phyloP scores from a whole-genome alignment of 2,888 invertebrate species.

The Lacanobia wlatinum region DNA sequence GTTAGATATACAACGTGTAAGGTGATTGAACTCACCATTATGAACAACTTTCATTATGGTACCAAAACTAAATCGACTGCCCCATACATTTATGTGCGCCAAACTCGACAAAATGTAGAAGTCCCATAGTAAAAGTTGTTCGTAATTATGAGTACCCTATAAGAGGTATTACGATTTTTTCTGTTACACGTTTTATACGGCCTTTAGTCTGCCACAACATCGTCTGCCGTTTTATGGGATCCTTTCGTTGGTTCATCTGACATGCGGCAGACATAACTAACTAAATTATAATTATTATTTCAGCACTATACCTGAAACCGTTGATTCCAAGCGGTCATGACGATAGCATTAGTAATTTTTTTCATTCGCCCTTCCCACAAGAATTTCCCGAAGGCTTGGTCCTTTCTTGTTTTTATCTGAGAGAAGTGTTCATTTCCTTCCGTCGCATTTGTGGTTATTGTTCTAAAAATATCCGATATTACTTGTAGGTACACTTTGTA shows the following conservation, averaged over 20 bases:
- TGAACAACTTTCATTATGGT: too few relatives aligned
- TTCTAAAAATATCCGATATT: slow-evolving; percentile 56
- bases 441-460: slow-evolving; percentile 55
- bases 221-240: too few relatives aligned
- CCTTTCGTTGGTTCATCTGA: too few relatives aligned
- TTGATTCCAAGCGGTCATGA: slow-evolving; percentile 76
- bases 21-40: too few relatives aligned
- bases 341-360: slow-evolving; percentile 69
- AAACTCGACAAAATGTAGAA: too few relatives aligned
- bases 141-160: too few relatives aligned
- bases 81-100: too few relatives aligned
- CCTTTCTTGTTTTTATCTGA: slow-evolving; percentile 21
- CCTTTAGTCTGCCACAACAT: too few relatives aligned
- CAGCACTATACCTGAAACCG: slow-evolving; percentile 76
- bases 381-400: slow-evolving; percentile 61
- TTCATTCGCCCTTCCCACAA: slow-evolving; percentile 78
- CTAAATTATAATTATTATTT: background rate
- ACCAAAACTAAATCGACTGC: too few relatives aligned
- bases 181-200: too few relatives aligned
- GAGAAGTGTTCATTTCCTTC: slow-evolving; percentile 51
- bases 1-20: background rate
- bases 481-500: background rate
- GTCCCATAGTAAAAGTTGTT: too few relatives aligned
- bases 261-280: background rate
- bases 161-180: too few relatives aligned